Evolutionary conservation across 2,888 invertebrate species (phyloP).

Genomic region (Andrena marginata): DNA sequence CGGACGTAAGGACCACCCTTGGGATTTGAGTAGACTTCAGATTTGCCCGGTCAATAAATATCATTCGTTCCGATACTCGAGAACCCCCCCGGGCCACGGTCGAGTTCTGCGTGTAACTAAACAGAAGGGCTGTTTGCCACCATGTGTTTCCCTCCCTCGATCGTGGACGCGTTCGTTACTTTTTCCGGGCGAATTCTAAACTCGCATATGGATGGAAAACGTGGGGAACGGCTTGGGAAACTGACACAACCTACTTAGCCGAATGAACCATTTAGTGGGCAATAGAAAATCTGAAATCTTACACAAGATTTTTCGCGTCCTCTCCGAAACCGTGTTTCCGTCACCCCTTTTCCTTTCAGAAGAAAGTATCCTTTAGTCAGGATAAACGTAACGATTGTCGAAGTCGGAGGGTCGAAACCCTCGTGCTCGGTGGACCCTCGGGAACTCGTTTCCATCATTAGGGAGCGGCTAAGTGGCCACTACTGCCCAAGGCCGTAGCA

Average conservation of each 20-base stretch:
- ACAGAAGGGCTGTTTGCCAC: constrained; percentile 72
- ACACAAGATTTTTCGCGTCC: neutral
- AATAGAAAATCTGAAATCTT: too few relatives aligned
- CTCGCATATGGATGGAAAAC: neutral
- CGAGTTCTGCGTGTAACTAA: constrained; percentile 76
- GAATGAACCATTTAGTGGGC: too few relatives aligned
- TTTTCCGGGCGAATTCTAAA: neutral
- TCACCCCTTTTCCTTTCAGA: constrained; percentile 43
- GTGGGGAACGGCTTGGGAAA: neutral
- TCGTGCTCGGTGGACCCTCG: constrained; percentile 64
- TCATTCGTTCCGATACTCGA: constrained; percentile 85
- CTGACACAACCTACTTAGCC: too few relatives aligned
- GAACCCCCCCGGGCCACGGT: constrained; percentile 66
- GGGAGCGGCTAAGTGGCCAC: constrained; percentile 69
- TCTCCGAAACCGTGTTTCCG: constrained; percentile 26
- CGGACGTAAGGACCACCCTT: constrained; percentile 81
- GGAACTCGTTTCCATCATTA: constrained; percentile 73
- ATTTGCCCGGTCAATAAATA: constrained; percentile 84
- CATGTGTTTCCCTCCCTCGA: constrained; percentile 73
- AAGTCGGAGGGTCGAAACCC: constrained; percentile 63
- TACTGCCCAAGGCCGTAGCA: constrained; percentile 64
- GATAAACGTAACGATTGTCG: constrained; percentile 67
- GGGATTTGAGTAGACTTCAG: constrained; percentile 82
- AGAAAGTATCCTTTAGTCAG: constrained; percentile 53
- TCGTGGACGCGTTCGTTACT: constrained; percentile 44